These are phyloP conservation scores for Coelopa frigida DNA, from an alignment of 1,140 invertebrate species.

Conservation along the genomic window DNA sequence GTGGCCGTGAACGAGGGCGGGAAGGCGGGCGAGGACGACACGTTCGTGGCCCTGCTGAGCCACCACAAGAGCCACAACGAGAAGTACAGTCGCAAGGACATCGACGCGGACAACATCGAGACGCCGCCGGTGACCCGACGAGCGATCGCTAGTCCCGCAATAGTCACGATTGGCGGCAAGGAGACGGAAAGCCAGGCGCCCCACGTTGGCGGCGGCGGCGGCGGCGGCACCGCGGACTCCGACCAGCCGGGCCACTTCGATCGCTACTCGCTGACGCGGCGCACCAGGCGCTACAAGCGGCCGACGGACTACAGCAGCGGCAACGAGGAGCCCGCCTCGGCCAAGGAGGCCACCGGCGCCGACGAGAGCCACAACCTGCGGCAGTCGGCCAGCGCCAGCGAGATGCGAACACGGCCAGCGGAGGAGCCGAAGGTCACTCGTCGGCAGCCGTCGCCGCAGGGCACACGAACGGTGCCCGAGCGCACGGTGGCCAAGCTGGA, in stretches of 20 bases:
- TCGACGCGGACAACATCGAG: conserved; percentile 85
- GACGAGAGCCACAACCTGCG: conserved; percentile 17
- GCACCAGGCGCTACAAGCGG: conserved; percentile 75
- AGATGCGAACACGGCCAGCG: conserved; percentile 58
- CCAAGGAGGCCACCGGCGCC: conserved; percentile 19
- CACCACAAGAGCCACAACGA: conserved; percentile 40
- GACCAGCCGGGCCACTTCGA: conserved; percentile 70
- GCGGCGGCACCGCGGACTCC: conserved; percentile 19
- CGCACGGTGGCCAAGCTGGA: conserved; percentile 46
- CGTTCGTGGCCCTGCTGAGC: conserved; percentile 25
- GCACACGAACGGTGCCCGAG: conserved; percentile 6
- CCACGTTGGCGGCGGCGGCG: conserved; percentile 6
- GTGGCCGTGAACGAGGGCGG: too few relatives aligned
- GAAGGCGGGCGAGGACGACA: conserved; percentile 18
- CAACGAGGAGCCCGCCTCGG: conserved; percentile 49
- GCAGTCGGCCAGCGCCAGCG: conserved; percentile 51
- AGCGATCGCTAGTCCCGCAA: conserved; percentile 32
- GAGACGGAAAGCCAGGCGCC: background rate
- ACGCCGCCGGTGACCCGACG: conserved; percentile 74
- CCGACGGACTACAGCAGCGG: conserved; percentile 54
- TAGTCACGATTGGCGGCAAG: conserved; percentile 32
- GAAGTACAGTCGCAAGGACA: conserved; percentile 67
- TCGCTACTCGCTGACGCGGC: conserved; percentile 68
- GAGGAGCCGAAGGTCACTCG: conserved; percentile 48
- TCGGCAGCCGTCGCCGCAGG: conserved; percentile 3